Evolutionary conservation across 1,140 invertebrate species (phyloP), one percentile per base, ranked within the genome.

Genomic region (Hirudo medicinalis): DNA sequence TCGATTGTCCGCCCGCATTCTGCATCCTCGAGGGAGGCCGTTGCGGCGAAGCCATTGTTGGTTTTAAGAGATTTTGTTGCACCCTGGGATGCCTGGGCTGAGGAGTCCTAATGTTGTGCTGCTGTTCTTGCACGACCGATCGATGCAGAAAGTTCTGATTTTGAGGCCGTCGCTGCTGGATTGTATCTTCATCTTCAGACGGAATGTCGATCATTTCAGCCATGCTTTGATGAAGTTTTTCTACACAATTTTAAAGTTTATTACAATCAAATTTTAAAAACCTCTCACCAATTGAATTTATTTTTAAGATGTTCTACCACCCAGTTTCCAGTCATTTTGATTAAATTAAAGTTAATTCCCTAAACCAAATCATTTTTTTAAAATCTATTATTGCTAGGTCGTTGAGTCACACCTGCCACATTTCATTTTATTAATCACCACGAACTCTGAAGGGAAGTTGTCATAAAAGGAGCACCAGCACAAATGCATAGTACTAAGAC

Each of bases 161-260:
- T 2, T 49, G 57, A 13, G 11, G 13, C 57, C 17, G 57, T 22
- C 8, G 57, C 11, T 63, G 57, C 57, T 63, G 57, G 57, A 63
- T 22, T 63, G 3, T 9, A 63, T 63, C 57, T 63, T 63, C 57
- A 63, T 63, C 57, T 1, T 63, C 57, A 25, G 57, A 63, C 1
- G 22, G 22, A 15, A 63, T 63, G 57, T 63, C 20, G 29, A 63
- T 63, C 57, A 63, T 32, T 19, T 63, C 57, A 63, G 9, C 57
- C 29, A 25, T 8, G 22, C 57, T 25, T 25, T 32, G 29, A 63
- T 63, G 57, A 32, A 63, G 29, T 63, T 63, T 63, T 63, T 63
- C 22, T 63, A 63, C 2, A 13, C 4, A n/a, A 63, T 25, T 60
- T 32, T 25, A 13, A 22, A 11, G 57, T 22, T 63, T 2, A 63